Conservation (phyloP, 2,113 vertebrate genomes). For the Setophaga coronata region DNA sequence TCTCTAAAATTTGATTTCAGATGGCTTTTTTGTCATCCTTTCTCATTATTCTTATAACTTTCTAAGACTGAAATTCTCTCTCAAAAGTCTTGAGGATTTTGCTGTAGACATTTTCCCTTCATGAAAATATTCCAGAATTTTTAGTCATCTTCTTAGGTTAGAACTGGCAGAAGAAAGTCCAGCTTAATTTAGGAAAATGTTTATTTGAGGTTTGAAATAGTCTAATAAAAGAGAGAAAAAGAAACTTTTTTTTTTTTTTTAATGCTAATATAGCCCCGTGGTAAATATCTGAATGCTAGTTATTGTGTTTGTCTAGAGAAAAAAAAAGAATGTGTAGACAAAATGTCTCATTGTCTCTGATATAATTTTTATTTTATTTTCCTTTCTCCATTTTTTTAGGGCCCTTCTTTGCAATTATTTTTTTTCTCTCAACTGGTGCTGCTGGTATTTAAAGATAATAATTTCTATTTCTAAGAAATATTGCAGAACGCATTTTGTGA, state of each 20-base stretch:
- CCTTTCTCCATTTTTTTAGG: not conserved
- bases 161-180: not conserved
- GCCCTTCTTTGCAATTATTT: not conserved
- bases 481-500: not conserved
- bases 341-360: not conserved
- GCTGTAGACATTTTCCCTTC: not conserved
- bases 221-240: not conserved
- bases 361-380: not conserved
- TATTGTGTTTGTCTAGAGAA: not conserved
- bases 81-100: not conserved
- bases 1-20: not conserved
- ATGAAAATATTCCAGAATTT: not conserved
- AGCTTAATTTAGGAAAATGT: not conserved
- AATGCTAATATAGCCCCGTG: not conserved
- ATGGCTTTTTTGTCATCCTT: not conserved
- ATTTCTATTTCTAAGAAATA: not conserved
- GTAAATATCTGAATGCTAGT: not conserved
- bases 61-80: not conserved
- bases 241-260: accelerated
- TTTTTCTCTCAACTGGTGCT: accelerated
- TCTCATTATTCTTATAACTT: not conserved
- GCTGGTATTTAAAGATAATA: not conserved
- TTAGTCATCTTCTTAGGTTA: not conserved
- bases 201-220: not conserved
- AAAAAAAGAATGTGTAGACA: too few relatives aligned